A percentile compares a stretch with the other conserved stretches of the same genome.
phyloP scores from a whole-genome alignment of 2,888 invertebrate genomes.

The Drosophila macrospina region DNA sequence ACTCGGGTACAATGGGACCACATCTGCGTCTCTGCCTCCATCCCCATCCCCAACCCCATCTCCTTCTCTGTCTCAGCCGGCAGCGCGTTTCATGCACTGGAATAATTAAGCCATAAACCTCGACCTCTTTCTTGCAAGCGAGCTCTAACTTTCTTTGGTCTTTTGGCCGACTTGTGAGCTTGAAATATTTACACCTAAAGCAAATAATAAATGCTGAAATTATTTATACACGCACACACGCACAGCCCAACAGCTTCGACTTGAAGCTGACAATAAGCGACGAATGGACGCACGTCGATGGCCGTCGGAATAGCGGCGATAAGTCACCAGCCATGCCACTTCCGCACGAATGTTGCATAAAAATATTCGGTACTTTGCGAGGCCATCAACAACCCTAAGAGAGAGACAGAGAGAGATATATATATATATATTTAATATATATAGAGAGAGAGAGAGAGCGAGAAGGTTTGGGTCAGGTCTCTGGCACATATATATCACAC shows the following conservation, averaged over 20 bases:
- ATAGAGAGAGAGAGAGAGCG: too few species aligned
- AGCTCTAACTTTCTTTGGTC: slow-evolving; percentile 44
- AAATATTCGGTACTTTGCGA: slow-evolving; percentile 40
- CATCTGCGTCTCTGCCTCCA: not conserved
- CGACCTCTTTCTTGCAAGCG: slow-evolving; percentile 73
- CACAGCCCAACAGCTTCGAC: slow-evolving; percentile 51
- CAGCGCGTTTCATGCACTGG: slow-evolving; percentile 74
- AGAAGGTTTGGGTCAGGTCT: too few species aligned
- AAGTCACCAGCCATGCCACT: slow-evolving; percentile 75
- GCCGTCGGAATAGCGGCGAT: slow-evolving; percentile 74
- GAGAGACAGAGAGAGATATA: too few species aligned
- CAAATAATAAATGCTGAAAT: slow-evolving; percentile 78
- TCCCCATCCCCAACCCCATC: not conserved
- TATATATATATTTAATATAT: too few species aligned
- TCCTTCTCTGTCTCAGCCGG: slow-evolving; percentile 2
- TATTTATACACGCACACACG: slow-evolving; percentile 76
- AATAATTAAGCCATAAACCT: slow-evolving; percentile 82
- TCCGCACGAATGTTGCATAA: slow-evolving; percentile 71
- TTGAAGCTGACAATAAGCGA: slow-evolving; percentile 51
- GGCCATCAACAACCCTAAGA: slow-evolving; percentile 14
- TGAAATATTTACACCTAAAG: slow-evolving; percentile 80
- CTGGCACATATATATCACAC: too few species aligned
- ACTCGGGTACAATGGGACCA: slow-evolving; percentile 43
- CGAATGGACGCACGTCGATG: slow-evolving; percentile 53
- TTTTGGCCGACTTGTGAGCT: slow-evolving; percentile 70